Percentiles rank a stretch among this genome's conserved stretches.
Evolutionary conservation across 1,140 invertebrate species (phyloP).

Genomic region (Drosophila nigrodunni): DNA sequence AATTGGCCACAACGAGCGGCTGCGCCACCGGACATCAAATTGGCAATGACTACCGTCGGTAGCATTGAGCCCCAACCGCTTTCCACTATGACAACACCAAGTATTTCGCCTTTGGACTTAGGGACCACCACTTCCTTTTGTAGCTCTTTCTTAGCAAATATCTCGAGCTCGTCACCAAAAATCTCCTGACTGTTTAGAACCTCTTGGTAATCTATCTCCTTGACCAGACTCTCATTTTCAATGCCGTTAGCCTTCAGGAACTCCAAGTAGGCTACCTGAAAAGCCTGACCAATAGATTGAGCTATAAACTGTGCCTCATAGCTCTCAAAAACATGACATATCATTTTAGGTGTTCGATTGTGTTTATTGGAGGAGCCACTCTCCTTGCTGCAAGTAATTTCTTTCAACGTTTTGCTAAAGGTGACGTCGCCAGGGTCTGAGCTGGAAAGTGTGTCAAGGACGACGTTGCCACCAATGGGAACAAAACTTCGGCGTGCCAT

Average conservation of each 20-base stretch:
- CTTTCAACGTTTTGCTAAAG: conserved; percentile 47
- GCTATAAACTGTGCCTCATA: conserved; percentile 99
- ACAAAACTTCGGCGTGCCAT: conserved; percentile 98
- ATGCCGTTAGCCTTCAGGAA: conserved; percentile 99
- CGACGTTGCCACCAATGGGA: conserved; percentile 86
- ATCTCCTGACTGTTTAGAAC: conserved; percentile 99
- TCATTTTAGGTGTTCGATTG: conserved; percentile 98
- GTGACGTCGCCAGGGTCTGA: conserved; percentile 34
- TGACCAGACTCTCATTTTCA: conserved; percentile 99
- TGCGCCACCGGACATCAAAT: conserved; percentile 97
- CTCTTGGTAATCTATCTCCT: conserved; percentile 99
- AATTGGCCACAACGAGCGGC: conserved; percentile 98
- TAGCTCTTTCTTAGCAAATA: conserved; percentile 99
- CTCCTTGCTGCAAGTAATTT: conserved; percentile 28
- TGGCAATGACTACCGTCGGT: conserved; percentile 95
- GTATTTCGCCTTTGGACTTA: conserved; percentile 98
- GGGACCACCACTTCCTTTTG: conserved; percentile 99
- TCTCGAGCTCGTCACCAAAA: conserved; percentile 99
- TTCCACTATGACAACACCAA: conserved; percentile 99
- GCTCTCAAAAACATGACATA: conserved; percentile 99
- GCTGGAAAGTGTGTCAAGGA: conserved; percentile 29
- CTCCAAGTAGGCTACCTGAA: conserved; percentile 99
- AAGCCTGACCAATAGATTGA: conserved; percentile 99
- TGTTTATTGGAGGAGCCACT: conserved; percentile 86
- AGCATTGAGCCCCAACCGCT: conserved; percentile 93